Percentiles rank a stretch among this genome's conserved stretches.
Conservation (phyloP, 2,888 invertebrate species). For the Acanthopleura granulata region DNA sequence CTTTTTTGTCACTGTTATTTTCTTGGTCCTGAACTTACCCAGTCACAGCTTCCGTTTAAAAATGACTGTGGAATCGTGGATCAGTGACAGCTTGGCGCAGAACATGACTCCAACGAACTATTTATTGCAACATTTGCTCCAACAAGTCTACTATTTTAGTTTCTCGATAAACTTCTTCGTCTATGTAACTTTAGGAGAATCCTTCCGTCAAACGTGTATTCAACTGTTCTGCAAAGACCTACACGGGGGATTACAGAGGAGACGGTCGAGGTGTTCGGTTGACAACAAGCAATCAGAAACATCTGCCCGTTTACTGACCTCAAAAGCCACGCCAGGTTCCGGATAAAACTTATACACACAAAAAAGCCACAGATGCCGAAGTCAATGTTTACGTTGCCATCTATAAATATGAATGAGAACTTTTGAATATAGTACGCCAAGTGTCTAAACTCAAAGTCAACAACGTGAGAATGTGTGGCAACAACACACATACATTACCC, state of each 20-base stretch:
- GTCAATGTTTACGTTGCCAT: no score
- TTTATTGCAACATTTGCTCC: conserved; percentile 25
- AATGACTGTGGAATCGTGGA: conserved; percentile 13
- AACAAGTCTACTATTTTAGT: conserved; percentile 28
- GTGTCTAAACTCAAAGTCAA: no score
- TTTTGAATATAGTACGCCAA: no score
- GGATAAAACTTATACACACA: no score
- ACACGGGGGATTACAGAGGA: neutral
- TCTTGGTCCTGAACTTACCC: conserved; percentile 27
- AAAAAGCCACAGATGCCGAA: no score
- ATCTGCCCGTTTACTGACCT: no score
- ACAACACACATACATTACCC: no score
- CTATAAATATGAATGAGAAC: no score
- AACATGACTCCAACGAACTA: conserved; percentile 14
- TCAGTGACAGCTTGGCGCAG: conserved; percentile 5
- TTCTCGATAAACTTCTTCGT: conserved; percentile 27
- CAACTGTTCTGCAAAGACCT: conserved; percentile 16
- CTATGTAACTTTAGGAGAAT: conserved; percentile 29
- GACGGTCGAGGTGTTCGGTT: no score
- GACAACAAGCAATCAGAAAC: no score
- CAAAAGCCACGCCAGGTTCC: no score
- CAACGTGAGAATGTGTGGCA: no score
- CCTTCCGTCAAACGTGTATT: conserved; percentile 26
- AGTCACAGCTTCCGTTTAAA: conserved; percentile 24
- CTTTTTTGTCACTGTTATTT: conserved; percentile 27